These are phyloP conservation scores for Dryobotodes eremita DNA, from an alignment of 2,888 invertebrate genomes.

Conservation along the genomic window DNA sequence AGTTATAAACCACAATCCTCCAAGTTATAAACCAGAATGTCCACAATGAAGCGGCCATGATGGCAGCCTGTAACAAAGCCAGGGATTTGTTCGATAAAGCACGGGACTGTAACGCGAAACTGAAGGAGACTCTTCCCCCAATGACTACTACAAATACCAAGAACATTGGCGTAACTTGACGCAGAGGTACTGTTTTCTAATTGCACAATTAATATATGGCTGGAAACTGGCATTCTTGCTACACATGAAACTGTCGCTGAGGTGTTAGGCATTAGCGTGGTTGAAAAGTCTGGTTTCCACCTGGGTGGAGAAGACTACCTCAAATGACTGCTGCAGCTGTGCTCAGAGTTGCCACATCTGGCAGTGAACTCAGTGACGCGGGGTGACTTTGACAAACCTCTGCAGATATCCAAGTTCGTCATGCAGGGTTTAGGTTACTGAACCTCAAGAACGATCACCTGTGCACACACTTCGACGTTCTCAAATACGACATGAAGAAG, in stretches of 20 bases:
- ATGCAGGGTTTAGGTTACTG: conserved; percentile 88
- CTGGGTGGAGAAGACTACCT: too few relatives aligned
- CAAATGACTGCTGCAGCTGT: too few relatives aligned
- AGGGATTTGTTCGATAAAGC: conserved; percentile 93
- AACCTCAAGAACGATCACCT: conserved; percentile 97
- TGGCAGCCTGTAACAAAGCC: conserved; percentile 92
- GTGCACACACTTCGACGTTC: conserved; percentile 95
- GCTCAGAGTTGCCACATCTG: too few relatives aligned
- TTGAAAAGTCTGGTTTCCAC: too few relatives aligned
- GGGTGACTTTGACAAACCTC: too few relatives aligned
- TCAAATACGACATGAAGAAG: conserved; percentile 98
- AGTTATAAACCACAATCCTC: conserved; percentile 94
- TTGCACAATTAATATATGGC: conserved; percentile 94
- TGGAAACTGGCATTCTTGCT: conserved; percentile 94
- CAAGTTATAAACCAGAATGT: conserved; percentile 97
- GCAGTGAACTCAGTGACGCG: too few relatives aligned
- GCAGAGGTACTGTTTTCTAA: conserved; percentile 94
- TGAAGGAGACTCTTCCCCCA: conserved; percentile 92
- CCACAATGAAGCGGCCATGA: conserved; percentile 72
- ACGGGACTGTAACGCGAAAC: conserved; percentile 91
- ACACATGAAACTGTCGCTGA: conserved; percentile 94
- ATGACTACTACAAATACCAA: conserved; percentile 96
- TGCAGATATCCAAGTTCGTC: too few relatives aligned
- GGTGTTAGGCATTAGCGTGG: conserved; percentile 91
- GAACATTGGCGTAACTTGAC: conserved; percentile 97